Evolutionary conservation across 1,140 invertebrate species (phyloP), one percentile per base, ranked within the genome.

Genomic region (Dermatophagoides farinae): DNA sequence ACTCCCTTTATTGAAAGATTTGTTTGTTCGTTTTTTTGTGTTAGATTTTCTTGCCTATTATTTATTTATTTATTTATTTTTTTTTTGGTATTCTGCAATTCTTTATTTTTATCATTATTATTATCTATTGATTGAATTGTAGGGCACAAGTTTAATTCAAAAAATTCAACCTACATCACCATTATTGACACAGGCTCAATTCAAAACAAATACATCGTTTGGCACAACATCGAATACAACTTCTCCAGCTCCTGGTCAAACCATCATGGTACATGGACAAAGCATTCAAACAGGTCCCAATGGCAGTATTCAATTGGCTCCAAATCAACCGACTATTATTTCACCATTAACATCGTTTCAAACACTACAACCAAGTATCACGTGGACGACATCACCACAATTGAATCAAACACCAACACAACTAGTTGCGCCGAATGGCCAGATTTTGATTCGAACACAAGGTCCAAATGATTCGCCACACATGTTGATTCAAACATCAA

Each of bases 81-180:
- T n/a, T 14, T 54, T 37, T 54, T 8, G n/a, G 9, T 54, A 22
- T 25, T 11, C 9, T 11, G 9, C 2, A 20, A 50, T 20, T 39
- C 31, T 55, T 39, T 55, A 44, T 4, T 6, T 1, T 23, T n/a
- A n/a, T 55, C 23, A 12, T 55, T 25, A 39, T 14, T 55, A 55
- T 55, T 55, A 18, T 55, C 9, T 38, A 16, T 41, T 11, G 11
- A 11, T 25, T 12, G 14, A 11, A 20, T n/a, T n/a, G n/a, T 12
- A 14, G 14, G 53, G 53, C 5, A 44, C 53, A 18, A 55, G 25
- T 44, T 20, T 55, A 18, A 55, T 55, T 38, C 53, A 55, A 40
- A 55, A 55, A 31, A 55, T 55, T 55, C 53, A 55, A 44, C 53
- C 53, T 1, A 55, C 53, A n/a, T 41, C 53, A 44, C 53, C 53